Evolutionary conservation across 1,140 invertebrate genomes (phyloP).

Genomic region (Manduca sexta): DNA sequence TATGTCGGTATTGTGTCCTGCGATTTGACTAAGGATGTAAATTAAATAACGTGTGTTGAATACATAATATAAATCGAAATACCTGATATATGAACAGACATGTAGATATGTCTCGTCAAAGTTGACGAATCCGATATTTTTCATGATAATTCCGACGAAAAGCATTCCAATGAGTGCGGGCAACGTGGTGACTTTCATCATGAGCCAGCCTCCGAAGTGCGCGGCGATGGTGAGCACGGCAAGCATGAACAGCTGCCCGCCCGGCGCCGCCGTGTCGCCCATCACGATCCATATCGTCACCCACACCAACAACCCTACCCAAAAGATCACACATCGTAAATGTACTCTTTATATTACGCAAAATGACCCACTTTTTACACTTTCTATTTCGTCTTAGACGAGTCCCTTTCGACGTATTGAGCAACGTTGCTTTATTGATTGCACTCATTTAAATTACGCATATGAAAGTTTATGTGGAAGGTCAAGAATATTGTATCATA

Average conservation of each 20-base stretch:
- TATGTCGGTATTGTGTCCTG: too few species aligned
- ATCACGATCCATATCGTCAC: constrained; percentile 82
- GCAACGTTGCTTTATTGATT: background rate
- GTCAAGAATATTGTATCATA: too few species aligned
- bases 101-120: constrained; percentile 77
- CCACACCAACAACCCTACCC: constrained; percentile 81
- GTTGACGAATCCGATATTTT: constrained; percentile 84
- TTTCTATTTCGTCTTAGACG: constrained; percentile 4
- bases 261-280: constrained; percentile 82
- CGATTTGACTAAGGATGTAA: too few species aligned
- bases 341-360: constrained; percentile 4
- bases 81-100: constrained; percentile 81
- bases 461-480: constrained; percentile 2
- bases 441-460: constrained; percentile 1
- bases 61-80: too few species aligned
- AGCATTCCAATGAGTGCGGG: constrained; percentile 93
- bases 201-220: constrained; percentile 86
- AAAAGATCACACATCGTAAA: constrained; percentile 3
- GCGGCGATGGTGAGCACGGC: constrained; percentile 83
- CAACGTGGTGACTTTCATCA: constrained; percentile 83
- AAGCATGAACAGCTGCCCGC: constrained; percentile 86
- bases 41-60: too few species aligned
- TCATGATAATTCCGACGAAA: constrained; percentile 84
- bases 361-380: background rate
- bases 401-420: background rate